Evolutionary conservation across 2,113 vertebrate species (phyloP), one percentile per base, ranked within the genome.

Genomic region (Hypanus sabinus): DNA sequence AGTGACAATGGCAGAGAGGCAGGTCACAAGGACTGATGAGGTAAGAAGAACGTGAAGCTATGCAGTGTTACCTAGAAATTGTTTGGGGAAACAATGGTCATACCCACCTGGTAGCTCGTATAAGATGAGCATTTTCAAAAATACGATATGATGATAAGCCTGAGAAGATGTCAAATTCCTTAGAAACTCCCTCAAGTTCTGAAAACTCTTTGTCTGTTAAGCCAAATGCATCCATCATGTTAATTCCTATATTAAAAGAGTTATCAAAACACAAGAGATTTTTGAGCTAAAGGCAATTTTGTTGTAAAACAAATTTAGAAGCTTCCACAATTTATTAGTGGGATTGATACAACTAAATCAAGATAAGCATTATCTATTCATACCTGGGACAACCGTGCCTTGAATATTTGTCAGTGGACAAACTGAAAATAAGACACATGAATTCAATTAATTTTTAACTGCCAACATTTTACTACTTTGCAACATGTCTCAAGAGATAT

Each of bases 191-290:
- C 5, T 97, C 97, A 80, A 98, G 94, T 0, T 97, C 97, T 9
- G 98, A 96, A 0, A 98, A 98, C 46, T 97, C 97, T 94, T 95
- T 96, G 94, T 95, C 97, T 2, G 97, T 97, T 83, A 99, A 96
- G 94, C 98, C 98, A 60, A 99, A 99, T 1, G 96, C 97, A 24
- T 96, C 97, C 98, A 99, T 99, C 97, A 99, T 98, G 95, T 99
- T 96, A 77, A 98, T 99, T 12, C 98, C 98, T 99, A 94, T 62
- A 46, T 46, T 3, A 55, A 73, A 38, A 75, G 20, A 55, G 36
- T 24, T 16, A 68, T 36, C 60, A 90, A 68, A 90, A 60, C 3
- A 33, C 33, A 68, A 65, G 60, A 65, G 85, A 88, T 88, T 88
- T 62, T 24, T 8, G 14, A 57, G 10, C 55, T 24, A 70, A 70